Percentiles rank a stretch among this genome's conserved stretches.
Evolutionary conservation across 1,140 invertebrate genomes (phyloP).

Genomic region (Ectropis grisescens): DNA sequence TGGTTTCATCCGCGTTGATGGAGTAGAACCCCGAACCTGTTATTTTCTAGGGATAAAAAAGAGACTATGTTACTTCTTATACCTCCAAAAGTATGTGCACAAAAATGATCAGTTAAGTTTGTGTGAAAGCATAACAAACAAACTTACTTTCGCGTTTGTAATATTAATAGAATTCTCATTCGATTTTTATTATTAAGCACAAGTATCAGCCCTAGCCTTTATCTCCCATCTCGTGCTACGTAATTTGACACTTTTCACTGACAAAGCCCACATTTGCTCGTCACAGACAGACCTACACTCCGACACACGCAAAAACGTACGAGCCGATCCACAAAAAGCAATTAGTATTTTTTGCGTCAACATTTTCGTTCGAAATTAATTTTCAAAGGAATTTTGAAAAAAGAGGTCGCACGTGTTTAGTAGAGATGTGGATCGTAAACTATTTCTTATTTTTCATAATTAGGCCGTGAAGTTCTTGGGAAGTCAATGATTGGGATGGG

Average conservation of each 20-base stretch:
- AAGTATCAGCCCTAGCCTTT: slow-evolving; percentile 49
- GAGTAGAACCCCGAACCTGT: no score
- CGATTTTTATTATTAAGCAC: no score
- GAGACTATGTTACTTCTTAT: no score
- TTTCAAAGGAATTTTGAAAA: slow-evolving; percentile 52
- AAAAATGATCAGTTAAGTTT: no score
- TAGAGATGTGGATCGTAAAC: slow-evolving; percentile 33
- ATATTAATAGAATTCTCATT: no score
- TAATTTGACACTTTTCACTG: slow-evolving; percentile 68
- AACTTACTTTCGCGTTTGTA: no score
- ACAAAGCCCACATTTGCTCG: slow-evolving; percentile 64
- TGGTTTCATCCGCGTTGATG: no score
- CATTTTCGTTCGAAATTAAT: slow-evolving; percentile 49
- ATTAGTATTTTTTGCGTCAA: slow-evolving; percentile 57
- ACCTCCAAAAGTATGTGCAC: no score
- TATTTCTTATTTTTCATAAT: slow-evolving; percentile 67
- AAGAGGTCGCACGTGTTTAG: slow-evolving; percentile 56
- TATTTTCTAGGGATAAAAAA: no score
- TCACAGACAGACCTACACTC: slow-evolving; percentile 35
- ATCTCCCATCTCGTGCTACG: slow-evolving; percentile 61
- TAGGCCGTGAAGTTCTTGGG: slow-evolving; percentile 44
- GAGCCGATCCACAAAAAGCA: slow-evolving; percentile 50
- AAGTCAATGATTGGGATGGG: slow-evolving; percentile 12
- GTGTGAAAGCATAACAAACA: no score
- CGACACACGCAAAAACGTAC: slow-evolving; percentile 47